Base-by-base conservation (phyloP, 2,113 vertebrate genomes). In the Acanthisitta chloris region DNA sequence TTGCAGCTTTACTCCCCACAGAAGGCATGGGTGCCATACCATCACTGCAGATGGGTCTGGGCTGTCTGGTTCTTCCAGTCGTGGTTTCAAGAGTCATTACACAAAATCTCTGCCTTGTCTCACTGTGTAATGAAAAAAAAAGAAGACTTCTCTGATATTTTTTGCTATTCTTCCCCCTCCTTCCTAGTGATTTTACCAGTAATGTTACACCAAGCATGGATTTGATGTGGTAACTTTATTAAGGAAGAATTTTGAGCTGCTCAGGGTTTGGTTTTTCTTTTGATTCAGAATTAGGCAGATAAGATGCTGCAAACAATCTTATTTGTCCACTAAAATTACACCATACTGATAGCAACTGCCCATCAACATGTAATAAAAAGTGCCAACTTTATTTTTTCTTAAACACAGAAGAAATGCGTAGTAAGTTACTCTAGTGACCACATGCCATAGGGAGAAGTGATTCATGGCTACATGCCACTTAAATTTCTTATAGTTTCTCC, bases 21-120 rank as follows among this genome's bases (percentile, higher is more conserved):
- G 2, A 55, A 54, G 26, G 8, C 0, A 4, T 0, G 2, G 38
- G 8, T 55, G 38, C 8, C 7, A 4, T 64, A 38, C 33, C n/a
- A 17, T 45, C 58, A 15, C 17, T 71, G 16, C 3, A 8, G 38
- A 9, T 49, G 38, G 4, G 4, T 26, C 40, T 81, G 33, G 5
- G 34, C 10, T 31, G 23, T 62, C 69, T 78, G 24, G 14, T 58
- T 61, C 90, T 59, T 34, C 17, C 10, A 12, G 18, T 17, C 51
- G 31, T 0, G 0, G 15, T 59, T 87, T 91, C 59, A 89, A 79
- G 28, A 64, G 12, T 10, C 19, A 8, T 28, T 38, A 21, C 3
- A 46, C 69, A 55, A 87, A 92, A 81, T 10, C 24, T 81, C 55
- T 87, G 23, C 31, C 6, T 59, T 62, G 34, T 25, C 17, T 71